Conservation (phyloP, 1,140 invertebrate genomes). For the Bombus waltoni region DNA sequence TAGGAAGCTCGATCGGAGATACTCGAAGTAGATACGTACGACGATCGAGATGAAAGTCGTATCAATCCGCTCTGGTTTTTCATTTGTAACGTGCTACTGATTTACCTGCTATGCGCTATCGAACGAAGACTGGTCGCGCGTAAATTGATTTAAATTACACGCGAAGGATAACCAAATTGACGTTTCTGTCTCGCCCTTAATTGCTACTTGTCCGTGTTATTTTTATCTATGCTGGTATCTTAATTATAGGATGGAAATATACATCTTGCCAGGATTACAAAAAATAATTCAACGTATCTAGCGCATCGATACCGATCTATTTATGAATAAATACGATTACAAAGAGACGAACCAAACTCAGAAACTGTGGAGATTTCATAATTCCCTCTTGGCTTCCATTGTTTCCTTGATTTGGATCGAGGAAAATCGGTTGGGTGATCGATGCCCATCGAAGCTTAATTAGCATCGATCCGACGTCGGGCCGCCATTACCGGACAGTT, state of each 20-base stretch:
- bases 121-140: no score
- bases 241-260: no score
- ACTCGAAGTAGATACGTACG: neutral
- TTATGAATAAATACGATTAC: neutral
- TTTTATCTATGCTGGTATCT: neutral
- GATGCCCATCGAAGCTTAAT: conserved; percentile 42
- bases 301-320: neutral
- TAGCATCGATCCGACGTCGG: conserved; percentile 30
- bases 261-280: no score
- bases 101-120: no score
- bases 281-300: neutral
- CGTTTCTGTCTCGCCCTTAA: neutral
- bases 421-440: conserved; percentile 8
- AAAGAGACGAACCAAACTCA: neutral
- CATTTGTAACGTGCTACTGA: neutral
- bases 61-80: neutral
- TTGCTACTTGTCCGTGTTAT: neutral
- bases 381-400: neutral
- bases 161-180: neutral
- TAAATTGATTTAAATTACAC: conserved; percentile 2
- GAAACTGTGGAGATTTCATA: conserved; percentile 1
- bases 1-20: neutral
- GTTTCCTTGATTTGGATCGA: conserved; percentile 10
- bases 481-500: conserved; percentile 4
- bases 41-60: conserved; percentile 15